Base-by-base conservation (phyloP, 2,113 vertebrate genomes). In the Eupsittula cactorum region DNA sequence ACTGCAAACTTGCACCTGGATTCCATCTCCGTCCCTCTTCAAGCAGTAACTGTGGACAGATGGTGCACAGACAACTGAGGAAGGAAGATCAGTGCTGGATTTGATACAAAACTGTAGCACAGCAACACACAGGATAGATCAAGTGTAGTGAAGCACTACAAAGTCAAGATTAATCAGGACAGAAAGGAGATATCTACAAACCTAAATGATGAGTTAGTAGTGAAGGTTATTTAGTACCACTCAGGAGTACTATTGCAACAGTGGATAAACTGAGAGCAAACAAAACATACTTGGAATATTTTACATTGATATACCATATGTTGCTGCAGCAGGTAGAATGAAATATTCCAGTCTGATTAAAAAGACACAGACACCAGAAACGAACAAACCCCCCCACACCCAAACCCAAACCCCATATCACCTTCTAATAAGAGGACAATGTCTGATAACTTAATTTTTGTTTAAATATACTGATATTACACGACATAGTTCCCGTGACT, bases 331-430 rank as follows among this genome's bases (percentile, higher is more conserved):
- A 90, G 37, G 27, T 46, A 67, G 68, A 93, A 94, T 41, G 20
- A 74, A 77, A 88, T 49, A 39, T 2, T 70, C 28, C 19, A 78
- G 31, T 1, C 53, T 37, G 7, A 65, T 77, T 93, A 13, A 37
- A 78, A 88, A 81, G 62, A n/a, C 33, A 33, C 55, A 59, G 55
- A 59, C 20, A 59, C 33, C 33, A 59, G 13, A 23, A 59, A 59
- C 0, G 6, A 59, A 57, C 20, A 59, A 57, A 59, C 0, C 6
- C 9, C 13, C 52, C 16, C 52, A 19, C 55, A 57, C 20, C 14
- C 7, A 42, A 21, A 10, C 23, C 21, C 37, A 52, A 77, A 31
- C 6, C 3, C 13, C 8, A 18, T 6, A 55, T 52, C 24, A 16
- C 20, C 19, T 78, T 62, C 64, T 70, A 80, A 83, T 44, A 23